Conservation (phyloP, 2,888 invertebrate species). For the Cephus pygmeus region DNA sequence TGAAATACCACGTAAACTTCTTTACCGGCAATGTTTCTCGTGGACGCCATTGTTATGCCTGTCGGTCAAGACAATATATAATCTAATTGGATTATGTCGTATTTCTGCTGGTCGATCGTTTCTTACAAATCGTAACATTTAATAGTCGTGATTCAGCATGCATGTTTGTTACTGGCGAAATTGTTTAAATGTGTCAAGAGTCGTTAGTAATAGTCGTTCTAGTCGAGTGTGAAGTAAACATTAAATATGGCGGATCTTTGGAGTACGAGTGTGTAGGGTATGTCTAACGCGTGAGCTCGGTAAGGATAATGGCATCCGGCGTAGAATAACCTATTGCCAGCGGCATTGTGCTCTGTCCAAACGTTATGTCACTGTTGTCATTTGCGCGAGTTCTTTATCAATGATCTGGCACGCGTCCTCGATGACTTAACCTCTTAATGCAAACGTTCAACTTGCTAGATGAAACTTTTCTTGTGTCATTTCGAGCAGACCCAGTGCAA, state of each 20-base stretch:
- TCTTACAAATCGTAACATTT: background rate
- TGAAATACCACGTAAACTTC: background rate
- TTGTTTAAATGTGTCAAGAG: background rate
- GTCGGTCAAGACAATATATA: background rate
- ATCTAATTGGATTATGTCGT: background rate
- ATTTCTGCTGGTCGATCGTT: background rate
- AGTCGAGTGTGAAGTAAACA: background rate
- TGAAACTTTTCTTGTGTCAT: background rate
- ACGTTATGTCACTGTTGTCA: background rate
- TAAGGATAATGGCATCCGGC: background rate
- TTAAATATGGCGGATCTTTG: background rate
- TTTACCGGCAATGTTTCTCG: background rate
- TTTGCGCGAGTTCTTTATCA: background rate
- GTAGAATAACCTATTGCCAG: background rate
- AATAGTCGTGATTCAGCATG: background rate
- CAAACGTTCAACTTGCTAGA: background rate
- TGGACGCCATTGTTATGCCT: background rate
- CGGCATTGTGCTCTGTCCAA: background rate
- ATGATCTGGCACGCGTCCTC: background rate
- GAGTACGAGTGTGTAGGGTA: background rate
- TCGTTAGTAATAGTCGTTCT: background rate
- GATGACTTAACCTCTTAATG: background rate
- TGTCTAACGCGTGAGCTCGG: background rate
- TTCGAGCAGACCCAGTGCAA: background rate
- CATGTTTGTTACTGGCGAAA: background rate